phyloP scores from a whole-genome alignment of 2,797 vertebrate genomes.

The Chanos chanos region DNA sequence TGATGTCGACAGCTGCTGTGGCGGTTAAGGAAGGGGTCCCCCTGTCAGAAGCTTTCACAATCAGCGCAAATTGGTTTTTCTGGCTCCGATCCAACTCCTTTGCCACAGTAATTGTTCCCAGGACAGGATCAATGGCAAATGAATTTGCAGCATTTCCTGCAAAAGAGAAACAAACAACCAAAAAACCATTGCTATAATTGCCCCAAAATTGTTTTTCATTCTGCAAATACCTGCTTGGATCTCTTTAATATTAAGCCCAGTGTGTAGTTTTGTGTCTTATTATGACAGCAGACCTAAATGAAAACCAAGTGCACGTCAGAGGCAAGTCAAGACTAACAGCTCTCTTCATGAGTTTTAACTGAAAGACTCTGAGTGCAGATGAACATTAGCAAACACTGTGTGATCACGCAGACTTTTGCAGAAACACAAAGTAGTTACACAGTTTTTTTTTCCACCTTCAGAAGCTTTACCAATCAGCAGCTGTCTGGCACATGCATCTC shows the following conservation, averaged over 20 bases:
- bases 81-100: slow-evolving; percentile 89
- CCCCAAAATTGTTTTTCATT: slow-evolving; percentile 20
- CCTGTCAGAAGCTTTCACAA: slow-evolving; percentile 86
- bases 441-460: too few relatives aligned
- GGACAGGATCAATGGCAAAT: slow-evolving; percentile 86
- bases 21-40: slow-evolving; percentile 82
- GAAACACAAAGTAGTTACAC: too few relatives aligned
- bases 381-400: slow-evolving; percentile 8
- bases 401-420: not conserved
- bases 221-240: slow-evolving; percentile 5
- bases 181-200: slow-evolving; percentile 17
- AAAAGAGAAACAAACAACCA: slow-evolving; percentile 25
- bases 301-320: slow-evolving; percentile 10
- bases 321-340: slow-evolving; percentile 1
- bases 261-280: not conserved
- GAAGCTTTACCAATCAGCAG: slow-evolving; percentile 50
- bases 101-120: slow-evolving; percentile 85
- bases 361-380: not conserved
- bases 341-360: not conserved
- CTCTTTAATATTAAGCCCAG: slow-evolving; percentile 9
- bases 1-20: slow-evolving; percentile 75
- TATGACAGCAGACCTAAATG: slow-evolving; percentile 19
- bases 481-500: slow-evolving; percentile 66
- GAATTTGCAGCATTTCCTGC: slow-evolving; percentile 94
- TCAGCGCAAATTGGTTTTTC: slow-evolving; percentile 84